These are phyloP conservation scores for Lontra canadensis DNA, from an alignment of 2,113 vertebrate species.

Conservation along the genomic window DNA sequence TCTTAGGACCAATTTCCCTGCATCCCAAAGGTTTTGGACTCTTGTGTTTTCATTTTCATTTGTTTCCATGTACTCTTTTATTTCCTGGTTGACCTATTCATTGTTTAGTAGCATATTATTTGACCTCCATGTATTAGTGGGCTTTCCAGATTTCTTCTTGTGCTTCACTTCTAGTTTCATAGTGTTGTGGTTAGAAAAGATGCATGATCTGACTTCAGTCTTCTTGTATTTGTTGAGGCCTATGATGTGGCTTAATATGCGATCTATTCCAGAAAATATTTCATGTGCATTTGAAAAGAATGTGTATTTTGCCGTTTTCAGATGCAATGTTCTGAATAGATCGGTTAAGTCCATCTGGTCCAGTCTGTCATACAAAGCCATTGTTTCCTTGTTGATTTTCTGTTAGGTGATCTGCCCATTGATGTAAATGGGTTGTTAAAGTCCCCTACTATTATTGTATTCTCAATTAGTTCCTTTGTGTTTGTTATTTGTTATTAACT, in stretches of 20 bases:
- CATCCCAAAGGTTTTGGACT: no score
- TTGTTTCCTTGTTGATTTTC: not conserved
- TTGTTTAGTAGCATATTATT: not conserved
- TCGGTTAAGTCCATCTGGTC: not conserved
- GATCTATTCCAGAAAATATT: not conserved
- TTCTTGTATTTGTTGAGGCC: not conserved
- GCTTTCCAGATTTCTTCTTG: not conserved
- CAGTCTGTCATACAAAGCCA: not conserved
- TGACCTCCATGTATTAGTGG: not conserved
- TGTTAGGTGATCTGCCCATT: not conserved
- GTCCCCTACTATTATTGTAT: not conserved
- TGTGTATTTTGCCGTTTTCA: not conserved
- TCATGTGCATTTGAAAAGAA: not conserved
- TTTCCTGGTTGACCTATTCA: not conserved
- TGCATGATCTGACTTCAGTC: not conserved
- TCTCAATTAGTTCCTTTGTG: not conserved
- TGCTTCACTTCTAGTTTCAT: not conserved
- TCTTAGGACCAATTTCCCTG: not conserved
- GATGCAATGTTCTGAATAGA: not conserved
- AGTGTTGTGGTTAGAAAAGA: not conserved
- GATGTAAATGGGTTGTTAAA: not conserved
- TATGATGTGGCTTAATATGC: not conserved
- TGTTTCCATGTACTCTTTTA: no score
- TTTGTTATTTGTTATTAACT: not conserved
- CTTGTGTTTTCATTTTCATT: no score